Percentiles rank a stretch among this genome's conserved stretches.
These are phyloP conservation scores for Syngnathoides biaculeatus DNA, from an alignment of 2,113 vertebrate genomes.

Conservation along the genomic window DNA sequence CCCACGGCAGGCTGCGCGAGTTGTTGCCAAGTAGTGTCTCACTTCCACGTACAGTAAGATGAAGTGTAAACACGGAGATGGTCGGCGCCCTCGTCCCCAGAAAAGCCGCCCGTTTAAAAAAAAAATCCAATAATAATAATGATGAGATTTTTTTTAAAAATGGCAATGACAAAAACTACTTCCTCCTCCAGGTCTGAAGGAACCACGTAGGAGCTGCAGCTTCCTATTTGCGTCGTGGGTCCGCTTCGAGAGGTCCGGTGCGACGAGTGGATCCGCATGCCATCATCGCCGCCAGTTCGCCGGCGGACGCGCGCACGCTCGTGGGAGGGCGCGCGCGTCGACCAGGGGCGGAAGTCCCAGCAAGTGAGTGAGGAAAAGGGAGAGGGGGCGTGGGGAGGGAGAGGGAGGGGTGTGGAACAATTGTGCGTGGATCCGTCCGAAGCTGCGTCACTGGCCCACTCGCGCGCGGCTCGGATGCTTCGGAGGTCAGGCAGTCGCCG, in stretches of 20 bases:
- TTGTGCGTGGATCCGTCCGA: constrained; percentile 4
- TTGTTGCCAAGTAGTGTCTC: constrained; percentile 41
- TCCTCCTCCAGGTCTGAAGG: constrained; percentile 10
- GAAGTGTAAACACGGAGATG: constrained; percentile 65
- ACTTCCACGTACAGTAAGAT: constrained; percentile 67
- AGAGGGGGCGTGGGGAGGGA: accelerated
- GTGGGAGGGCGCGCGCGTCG: constrained; percentile 27
- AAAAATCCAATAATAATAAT: too few species aligned
- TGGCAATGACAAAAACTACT: background rate
- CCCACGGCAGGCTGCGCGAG: constrained; percentile 39
- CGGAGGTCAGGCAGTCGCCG: constrained; percentile 32
- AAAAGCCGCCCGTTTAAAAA: constrained; percentile 50
- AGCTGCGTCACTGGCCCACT: constrained; percentile 46
- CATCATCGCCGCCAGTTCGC: constrained; percentile 50
- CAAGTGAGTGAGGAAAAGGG: constrained; percentile 38
- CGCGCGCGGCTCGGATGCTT: constrained; percentile 38
- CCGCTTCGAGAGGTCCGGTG: constrained; percentile 6
- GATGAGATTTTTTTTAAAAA: too few species aligned
- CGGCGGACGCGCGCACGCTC: constrained; percentile 53
- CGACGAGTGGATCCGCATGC: constrained; percentile 41
- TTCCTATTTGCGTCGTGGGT: constrained; percentile 8
- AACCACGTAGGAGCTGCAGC: background rate
- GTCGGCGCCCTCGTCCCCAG: constrained; percentile 62
- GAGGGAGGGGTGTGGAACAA: background rate
- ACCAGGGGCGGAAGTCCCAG: constrained; percentile 70